Evolutionary conservation across 2,113 vertebrate genomes (phyloP).

Genomic region (Oreamnos americanus): DNA sequence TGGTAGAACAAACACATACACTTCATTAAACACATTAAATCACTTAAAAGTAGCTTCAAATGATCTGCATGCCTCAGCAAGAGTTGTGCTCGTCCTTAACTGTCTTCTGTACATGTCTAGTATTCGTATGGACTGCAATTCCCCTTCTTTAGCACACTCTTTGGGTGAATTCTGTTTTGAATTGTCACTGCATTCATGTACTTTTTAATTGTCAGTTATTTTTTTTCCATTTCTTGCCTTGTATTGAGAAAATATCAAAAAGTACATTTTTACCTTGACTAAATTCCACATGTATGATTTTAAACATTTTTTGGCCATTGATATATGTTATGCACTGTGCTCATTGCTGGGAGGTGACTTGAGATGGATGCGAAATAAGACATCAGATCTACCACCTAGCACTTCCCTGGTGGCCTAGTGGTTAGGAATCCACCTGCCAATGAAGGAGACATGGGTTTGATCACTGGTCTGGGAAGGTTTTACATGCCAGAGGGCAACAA

Average conservation of each 20-base stretch:
- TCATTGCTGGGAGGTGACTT: background rate
- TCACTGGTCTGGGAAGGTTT: background rate
- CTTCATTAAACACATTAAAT: background rate
- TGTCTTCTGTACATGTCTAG: background rate
- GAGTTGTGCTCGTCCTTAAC: background rate
- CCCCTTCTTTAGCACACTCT: background rate
- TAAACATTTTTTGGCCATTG: background rate
- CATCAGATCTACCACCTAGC: background rate
- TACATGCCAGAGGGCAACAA: background rate
- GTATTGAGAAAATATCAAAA: background rate
- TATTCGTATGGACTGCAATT: background rate
- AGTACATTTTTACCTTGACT: background rate
- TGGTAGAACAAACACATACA: background rate
- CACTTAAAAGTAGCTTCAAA: background rate
- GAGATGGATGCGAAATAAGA: background rate
- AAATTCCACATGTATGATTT: background rate
- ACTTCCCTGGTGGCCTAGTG: background rate
- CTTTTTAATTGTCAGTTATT: background rate
- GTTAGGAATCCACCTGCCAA: background rate
- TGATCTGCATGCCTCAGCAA: background rate
- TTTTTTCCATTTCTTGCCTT: background rate
- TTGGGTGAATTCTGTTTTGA: background rate
- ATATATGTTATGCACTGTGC: background rate
- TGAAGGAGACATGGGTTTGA: background rate
- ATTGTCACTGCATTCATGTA: background rate